phyloP scores from a whole-genome alignment of 2,888 invertebrate species.

The Standfussiana lucernea region DNA sequence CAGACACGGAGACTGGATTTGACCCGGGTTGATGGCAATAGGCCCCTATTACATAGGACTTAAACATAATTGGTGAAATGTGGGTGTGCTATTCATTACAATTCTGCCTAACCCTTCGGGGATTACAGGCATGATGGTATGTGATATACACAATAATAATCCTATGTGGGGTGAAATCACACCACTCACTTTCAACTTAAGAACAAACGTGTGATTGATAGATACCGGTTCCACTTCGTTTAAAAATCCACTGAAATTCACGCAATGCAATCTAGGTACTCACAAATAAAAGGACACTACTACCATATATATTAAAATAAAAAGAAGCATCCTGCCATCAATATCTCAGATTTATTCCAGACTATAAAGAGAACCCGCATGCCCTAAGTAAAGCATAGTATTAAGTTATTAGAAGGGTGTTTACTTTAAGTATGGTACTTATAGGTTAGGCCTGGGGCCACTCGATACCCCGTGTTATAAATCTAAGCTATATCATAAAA shows the following conservation, averaged over 20 bases:
- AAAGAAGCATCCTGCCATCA: conserved; percentile 8
- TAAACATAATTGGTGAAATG: neutral
- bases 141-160: neutral
- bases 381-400: conserved; percentile 63
- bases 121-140: neutral
- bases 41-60: neutral
- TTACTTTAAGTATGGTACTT: conserved; percentile 74
- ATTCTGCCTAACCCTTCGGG: neutral
- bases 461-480: conserved; percentile 69
- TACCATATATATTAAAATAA: neutral
- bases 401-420: conserved; percentile 76
- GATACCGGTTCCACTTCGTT: neutral
- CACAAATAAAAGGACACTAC: neutral
- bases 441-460: conserved; percentile 68
- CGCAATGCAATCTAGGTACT: neutral
- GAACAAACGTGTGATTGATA: neutral
- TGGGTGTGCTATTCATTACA: neutral
- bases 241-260: neutral
- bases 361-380: conserved; percentile 34
- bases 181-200: neutral
- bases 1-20: neutral
- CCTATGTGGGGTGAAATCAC: neutral
- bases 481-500: conserved; percentile 77
- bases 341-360: conserved; percentile 20
- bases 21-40: neutral